A percentile compares a stretch with the other conserved stretches of the same genome.
Evolutionary conservation across 2,797 vertebrate species (phyloP).

Genomic region (Hozukius guyotensis): DNA sequence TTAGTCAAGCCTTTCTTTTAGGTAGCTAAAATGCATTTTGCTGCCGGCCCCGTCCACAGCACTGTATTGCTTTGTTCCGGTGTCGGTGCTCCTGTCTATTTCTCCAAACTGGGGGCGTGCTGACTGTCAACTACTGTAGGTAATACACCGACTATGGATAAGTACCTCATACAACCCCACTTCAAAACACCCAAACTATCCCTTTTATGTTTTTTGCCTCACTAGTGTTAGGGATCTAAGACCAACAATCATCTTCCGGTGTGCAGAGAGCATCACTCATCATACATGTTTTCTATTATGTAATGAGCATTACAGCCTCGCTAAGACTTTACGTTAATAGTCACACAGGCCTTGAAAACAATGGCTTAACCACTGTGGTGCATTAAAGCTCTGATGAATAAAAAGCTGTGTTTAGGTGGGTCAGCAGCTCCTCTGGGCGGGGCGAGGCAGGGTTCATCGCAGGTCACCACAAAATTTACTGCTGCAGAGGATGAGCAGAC

Average conservation of each 20-base stretch:
- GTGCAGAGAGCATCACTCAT: not conserved
- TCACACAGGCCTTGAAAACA: not conserved
- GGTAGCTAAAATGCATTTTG: too few relatives aligned
- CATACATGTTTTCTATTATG: not conserved
- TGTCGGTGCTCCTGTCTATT: too few relatives aligned
- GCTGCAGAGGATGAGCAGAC: conserved; percentile 17
- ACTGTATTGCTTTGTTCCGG: too few relatives aligned
- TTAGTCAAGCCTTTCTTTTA: too few relatives aligned
- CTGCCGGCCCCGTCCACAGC: too few relatives aligned
- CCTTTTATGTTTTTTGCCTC: not conserved
- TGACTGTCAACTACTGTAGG: too few relatives aligned
- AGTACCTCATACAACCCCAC: too few relatives aligned
- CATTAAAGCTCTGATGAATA: conserved; percentile 20
- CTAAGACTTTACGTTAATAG: not conserved
- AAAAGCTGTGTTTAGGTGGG: conserved; percentile 25
- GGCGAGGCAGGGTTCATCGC: conserved; percentile 13
- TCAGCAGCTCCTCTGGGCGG: conserved; percentile 41
- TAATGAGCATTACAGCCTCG: not conserved
- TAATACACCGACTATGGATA: too few relatives aligned
- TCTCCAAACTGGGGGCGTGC: too few relatives aligned
- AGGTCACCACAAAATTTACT: conserved; percentile 30
- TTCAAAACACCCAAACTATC: too few relatives aligned
- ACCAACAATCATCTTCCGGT: too few relatives aligned
- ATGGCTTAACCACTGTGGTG: not conserved
- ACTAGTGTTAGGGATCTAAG: not conserved